phyloP scores from a whole-genome alignment of 2,888 invertebrate species.

The Cantharis flavilabris region DNA sequence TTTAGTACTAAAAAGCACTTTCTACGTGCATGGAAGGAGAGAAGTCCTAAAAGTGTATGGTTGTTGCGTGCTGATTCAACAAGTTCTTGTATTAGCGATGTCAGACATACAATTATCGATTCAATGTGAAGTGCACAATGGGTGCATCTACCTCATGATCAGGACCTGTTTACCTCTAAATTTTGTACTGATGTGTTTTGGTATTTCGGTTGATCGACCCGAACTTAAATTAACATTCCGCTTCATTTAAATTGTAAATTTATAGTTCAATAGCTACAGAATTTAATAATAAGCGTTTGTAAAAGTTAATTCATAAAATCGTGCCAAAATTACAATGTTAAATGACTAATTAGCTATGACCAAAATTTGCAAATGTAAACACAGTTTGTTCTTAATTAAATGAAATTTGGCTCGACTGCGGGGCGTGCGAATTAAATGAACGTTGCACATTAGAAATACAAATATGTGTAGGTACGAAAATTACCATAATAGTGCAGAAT shows the following conservation, averaged over 20 bases:
- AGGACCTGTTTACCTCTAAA: constrained; percentile 26
- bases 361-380: not conserved
- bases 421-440: not conserved
- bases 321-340: not conserved
- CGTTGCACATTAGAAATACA: not conserved
- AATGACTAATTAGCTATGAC: not conserved
- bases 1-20: not conserved
- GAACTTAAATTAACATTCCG: constrained; percentile 18
- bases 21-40: not conserved
- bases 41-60: not conserved
- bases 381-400: not conserved
- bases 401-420: not conserved
- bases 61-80: constrained; percentile 24
- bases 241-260: constrained; percentile 18
- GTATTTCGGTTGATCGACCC: constrained; percentile 22
- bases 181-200: constrained; percentile 14
- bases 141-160: constrained; percentile 26
- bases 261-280: not conserved
- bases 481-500: not conserved
- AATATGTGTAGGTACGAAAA: not conserved
- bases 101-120: constrained; percentile 33
- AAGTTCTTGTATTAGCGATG: constrained; percentile 26
- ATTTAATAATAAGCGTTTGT: not conserved
- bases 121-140: constrained; percentile 30
- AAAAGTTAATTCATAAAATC: not conserved